Evolutionary conservation across 1,140 invertebrate genomes (phyloP).

Genomic region (Protaetia brevitarsis): DNA sequence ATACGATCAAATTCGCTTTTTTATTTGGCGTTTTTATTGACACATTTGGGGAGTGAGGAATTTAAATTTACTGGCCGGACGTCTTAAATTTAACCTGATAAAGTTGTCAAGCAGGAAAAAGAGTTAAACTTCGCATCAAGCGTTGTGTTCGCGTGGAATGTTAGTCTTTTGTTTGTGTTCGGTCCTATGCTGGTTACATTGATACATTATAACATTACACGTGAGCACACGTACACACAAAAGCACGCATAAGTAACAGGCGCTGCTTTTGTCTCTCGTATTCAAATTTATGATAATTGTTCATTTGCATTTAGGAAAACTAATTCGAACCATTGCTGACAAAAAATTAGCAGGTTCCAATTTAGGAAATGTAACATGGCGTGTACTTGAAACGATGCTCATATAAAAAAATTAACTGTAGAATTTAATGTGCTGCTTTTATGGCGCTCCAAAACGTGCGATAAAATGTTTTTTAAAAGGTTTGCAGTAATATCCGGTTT

Average conservation of each 20-base stretch:
- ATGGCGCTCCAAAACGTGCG: no score
- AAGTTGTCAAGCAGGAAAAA: slow-evolving; percentile 11
- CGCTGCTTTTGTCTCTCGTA: background rate
- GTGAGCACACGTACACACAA: background rate
- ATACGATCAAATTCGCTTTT: slow-evolving; percentile 16
- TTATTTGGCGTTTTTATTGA: slow-evolving; percentile 23
- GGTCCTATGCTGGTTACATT: background rate
- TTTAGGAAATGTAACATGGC: background rate
- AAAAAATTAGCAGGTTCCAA: background rate
- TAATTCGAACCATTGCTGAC: background rate
- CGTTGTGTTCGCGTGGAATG: background rate
- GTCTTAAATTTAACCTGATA: slow-evolving; percentile 18
- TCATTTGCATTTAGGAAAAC: background rate
- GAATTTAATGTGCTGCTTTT: no score
- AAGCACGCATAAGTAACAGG: background rate
- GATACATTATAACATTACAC: no score
- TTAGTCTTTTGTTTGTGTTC: background rate
- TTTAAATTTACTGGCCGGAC: slow-evolving; percentile 9
- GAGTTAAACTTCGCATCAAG: slow-evolving; percentile 11
- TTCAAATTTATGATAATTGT: slow-evolving; percentile 14
- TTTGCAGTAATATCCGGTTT: no score
- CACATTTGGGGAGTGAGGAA: slow-evolving; percentile 14
- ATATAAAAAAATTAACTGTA: background rate
- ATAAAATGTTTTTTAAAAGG: no score
- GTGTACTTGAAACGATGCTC: background rate